These are phyloP conservation scores for Drosophila sulfurigaster DNA, from an alignment of 1,140 invertebrate genomes.

Conservation along the genomic window DNA sequence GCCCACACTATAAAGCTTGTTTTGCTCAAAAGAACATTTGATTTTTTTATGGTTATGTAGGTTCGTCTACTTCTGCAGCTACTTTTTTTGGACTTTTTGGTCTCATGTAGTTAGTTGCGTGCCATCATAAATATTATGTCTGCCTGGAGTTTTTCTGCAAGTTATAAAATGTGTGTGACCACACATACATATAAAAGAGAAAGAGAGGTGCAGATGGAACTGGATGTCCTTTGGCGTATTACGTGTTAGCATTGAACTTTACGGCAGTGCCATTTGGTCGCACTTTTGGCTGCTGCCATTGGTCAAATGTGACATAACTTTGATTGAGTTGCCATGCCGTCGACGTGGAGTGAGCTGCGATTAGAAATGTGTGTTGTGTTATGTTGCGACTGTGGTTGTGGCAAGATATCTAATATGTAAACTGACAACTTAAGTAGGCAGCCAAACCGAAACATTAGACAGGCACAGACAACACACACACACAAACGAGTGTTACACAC, in stretches of 20 bases:
- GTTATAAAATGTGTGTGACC: conserved; percentile 68
- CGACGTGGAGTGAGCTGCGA: conserved; percentile 18
- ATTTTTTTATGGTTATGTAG: conserved; percentile 63
- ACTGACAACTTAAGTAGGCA: conserved; percentile 79
- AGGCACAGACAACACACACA: conserved; percentile 51
- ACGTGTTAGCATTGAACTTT: conserved; percentile 47
- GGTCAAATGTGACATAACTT: conserved; percentile 69
- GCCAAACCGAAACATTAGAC: conserved; percentile 66
- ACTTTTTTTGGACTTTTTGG: conserved; percentile 8
- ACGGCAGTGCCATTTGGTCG: conserved; percentile 30
- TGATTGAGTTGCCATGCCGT: conserved; percentile 58
- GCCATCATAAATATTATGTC: conserved; percentile 75
- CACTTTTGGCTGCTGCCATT: conserved; percentile 26
- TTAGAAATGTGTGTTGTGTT: conserved; percentile 40
- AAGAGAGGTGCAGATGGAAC: conserved; percentile 10
- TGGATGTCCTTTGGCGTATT: conserved; percentile 18
- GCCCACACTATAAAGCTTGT: conserved; percentile 17
- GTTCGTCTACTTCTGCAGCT: conserved; percentile 33
- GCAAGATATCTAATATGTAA: conserved; percentile 66
- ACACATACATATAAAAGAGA: conserved; percentile 14
- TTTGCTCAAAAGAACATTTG: conserved; percentile 60
- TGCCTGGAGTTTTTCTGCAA: conserved; percentile 55
- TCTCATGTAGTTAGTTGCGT: conserved; percentile 44
- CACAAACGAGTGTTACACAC: conserved; percentile 4
- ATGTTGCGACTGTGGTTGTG: not conserved